Conservation (phyloP, 2,113 vertebrate genomes). For the Sorex araneus region DNA sequence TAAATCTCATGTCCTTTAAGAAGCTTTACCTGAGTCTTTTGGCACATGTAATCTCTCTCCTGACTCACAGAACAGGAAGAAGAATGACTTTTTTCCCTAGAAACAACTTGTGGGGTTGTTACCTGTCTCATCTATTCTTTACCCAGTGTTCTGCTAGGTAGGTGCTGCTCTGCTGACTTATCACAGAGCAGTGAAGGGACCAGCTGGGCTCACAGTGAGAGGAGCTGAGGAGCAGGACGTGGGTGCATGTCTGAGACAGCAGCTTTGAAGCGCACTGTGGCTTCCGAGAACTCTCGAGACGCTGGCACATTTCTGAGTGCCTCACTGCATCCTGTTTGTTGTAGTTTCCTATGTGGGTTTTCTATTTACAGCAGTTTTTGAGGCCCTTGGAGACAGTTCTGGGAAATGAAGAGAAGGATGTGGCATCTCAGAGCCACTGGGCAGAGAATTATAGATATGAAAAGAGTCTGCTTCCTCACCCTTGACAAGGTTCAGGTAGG, state of each 20-base stretch:
- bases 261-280: neutral
- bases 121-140: neutral
- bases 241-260: neutral
- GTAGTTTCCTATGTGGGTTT: neutral
- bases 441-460: neutral
- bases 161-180: neutral
- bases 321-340: neutral
- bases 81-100: constrained; percentile 32
- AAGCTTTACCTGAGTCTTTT: neutral
- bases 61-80: neutral
- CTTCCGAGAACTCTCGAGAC: neutral
- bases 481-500: too few relatives aligned
- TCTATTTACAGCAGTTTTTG: neutral
- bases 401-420: neutral
- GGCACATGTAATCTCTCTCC: neutral
- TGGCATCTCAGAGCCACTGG: neutral
- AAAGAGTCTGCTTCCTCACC: neutral
- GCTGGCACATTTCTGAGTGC: neutral
- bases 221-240: neutral
- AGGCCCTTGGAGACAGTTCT: neutral
- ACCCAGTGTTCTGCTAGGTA: neutral
- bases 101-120: neutral
- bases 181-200: neutral
- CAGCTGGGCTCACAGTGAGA: neutral
- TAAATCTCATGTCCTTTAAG: neutral